Conservation (phyloP, 1,140 invertebrate genomes). For the Drosophila pseudoobscura region DNA sequence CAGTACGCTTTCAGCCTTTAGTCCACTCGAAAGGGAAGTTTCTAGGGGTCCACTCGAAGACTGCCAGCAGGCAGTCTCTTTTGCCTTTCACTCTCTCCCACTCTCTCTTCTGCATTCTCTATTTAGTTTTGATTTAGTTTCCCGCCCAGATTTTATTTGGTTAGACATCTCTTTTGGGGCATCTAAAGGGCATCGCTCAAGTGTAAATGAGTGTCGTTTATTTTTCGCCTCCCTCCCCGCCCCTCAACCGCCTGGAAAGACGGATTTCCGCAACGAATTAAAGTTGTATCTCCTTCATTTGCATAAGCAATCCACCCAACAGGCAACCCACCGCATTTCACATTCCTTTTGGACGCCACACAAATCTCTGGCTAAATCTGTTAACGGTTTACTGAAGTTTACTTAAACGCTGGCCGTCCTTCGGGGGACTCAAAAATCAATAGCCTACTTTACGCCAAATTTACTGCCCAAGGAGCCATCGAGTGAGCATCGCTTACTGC, state of each 20-base stretch:
- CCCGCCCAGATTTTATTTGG: slow-evolving; percentile 55
- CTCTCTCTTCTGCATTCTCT: slow-evolving; percentile 34
- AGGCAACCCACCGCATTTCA: background rate
- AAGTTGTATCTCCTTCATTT: slow-evolving; percentile 23
- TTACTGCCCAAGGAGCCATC: slow-evolving; percentile 32
- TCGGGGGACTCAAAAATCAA: slow-evolving; percentile 42
- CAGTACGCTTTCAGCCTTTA: too few species aligned
- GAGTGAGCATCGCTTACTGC: slow-evolving; percentile 5
- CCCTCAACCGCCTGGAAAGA: slow-evolving; percentile 16
- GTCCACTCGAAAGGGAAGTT: too few species aligned
- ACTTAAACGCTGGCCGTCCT: slow-evolving; percentile 36
- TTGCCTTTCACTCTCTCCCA: background rate
- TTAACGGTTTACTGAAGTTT: slow-evolving; percentile 31
- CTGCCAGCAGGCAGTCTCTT: slow-evolving; percentile 2
- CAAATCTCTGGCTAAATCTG: slow-evolving; percentile 16
- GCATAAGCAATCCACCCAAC: slow-evolving; percentile 11
- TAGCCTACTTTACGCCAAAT: slow-evolving; percentile 49
- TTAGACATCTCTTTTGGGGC: slow-evolving; percentile 27
- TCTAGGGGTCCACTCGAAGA: slow-evolving; percentile 52
- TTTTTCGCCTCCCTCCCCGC: slow-evolving; percentile 23
- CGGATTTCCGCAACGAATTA: slow-evolving; percentile 29
- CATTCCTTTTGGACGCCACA: slow-evolving; percentile 11
- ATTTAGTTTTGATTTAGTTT: slow-evolving; percentile 72
- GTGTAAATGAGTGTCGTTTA: slow-evolving; percentile 75
- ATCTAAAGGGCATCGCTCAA: slow-evolving; percentile 36